Conservation (phyloP, 2,888 invertebrate species). For the Strigamia crassipes region DNA sequence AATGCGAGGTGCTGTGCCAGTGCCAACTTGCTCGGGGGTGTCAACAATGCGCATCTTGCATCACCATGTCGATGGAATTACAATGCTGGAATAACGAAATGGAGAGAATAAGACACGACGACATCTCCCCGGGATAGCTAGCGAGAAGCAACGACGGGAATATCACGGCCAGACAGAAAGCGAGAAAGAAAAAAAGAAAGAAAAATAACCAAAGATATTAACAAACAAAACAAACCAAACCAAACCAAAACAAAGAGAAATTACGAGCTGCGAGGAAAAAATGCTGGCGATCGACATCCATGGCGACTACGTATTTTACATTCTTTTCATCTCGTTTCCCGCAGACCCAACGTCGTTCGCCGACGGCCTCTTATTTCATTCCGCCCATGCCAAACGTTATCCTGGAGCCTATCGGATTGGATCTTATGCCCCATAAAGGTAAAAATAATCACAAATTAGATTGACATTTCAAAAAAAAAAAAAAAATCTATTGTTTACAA, state of each 20-base stretch:
- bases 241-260: neutral
- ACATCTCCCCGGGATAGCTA: neutral
- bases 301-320: constrained; percentile 15
- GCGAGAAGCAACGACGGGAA: no score
- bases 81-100: constrained; percentile 20
- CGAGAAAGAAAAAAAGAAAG: no score
- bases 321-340: constrained; percentile 24
- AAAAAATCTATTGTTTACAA: no score
- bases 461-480: neutral
- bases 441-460: constrained; percentile 11
- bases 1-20: constrained; percentile 19
- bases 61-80: neutral
- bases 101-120: neutral
- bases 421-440: constrained; percentile 49
- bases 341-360: constrained; percentile 25
- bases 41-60: neutral
- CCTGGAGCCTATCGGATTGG: constrained; percentile 48
- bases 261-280: neutral
- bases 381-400: constrained; percentile 25
- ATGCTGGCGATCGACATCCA: neutral
- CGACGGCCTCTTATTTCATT: constrained; percentile 26
- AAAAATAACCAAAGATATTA: neutral
- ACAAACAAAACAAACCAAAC: neutral
- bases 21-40: neutral
- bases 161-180: no score